Conservation (phyloP, 2,113 vertebrate genomes). For the Canis aureus region DNA sequence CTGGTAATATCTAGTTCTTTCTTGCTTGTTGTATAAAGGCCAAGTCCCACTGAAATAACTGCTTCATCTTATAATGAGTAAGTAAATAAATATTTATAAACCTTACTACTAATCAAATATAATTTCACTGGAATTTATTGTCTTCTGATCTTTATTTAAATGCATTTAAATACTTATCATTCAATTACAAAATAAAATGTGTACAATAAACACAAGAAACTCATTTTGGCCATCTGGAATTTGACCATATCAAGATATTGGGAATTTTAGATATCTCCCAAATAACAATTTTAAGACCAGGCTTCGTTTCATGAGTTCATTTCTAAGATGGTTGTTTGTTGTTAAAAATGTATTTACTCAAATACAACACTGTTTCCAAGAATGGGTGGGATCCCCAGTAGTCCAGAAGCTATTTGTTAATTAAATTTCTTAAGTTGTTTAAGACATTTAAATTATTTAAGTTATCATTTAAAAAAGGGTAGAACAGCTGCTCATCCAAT, state of each 20-base stretch:
- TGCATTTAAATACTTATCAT: neutral
- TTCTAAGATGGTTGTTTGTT: neutral
- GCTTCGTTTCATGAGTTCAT: conserved; percentile 31
- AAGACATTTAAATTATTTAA: neutral
- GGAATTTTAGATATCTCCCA: neutral
- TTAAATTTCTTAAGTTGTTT: neutral
- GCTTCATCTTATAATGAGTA: neutral
- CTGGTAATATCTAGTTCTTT: neutral
- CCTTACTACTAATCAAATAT: conserved; percentile 12
- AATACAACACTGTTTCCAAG: neutral
- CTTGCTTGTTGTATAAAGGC: neutral
- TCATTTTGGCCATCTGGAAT: neutral
- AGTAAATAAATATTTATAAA: neutral
- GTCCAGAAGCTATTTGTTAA: neutral
- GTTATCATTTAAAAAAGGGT: neutral
- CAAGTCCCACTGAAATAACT: neutral
- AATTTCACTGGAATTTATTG: conserved; percentile 20
- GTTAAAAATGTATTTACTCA: neutral
- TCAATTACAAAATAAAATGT: conserved; percentile 21
- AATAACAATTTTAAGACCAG: conserved; percentile 30
- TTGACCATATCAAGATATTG: neutral
- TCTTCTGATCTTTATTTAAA: neutral
- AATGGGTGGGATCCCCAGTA: neutral
- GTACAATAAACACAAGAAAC: neutral
- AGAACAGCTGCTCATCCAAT: neutral